Conservation (phyloP, 2,888 invertebrate species). For the Machimus rusticus region DNA sequence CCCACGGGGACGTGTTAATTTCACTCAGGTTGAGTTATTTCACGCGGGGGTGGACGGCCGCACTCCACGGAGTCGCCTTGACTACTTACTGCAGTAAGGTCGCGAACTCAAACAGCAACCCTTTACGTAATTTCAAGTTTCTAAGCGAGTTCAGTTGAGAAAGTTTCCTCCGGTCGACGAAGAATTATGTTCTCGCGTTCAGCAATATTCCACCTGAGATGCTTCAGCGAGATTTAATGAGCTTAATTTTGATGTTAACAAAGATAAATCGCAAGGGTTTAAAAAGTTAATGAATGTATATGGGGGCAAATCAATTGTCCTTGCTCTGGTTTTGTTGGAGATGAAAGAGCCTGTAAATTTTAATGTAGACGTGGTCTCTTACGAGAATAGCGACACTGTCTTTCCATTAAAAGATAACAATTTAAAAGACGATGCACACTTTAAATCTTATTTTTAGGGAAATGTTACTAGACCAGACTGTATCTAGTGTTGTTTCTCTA, state of each 20-base stretch:
- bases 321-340: not conserved
- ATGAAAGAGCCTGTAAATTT: not conserved
- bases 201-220: not conserved
- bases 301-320: not conserved
- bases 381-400: not conserved
- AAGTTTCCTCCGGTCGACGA: not conserved
- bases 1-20: slow-evolving; percentile 30
- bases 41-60: not conserved
- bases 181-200: not conserved
- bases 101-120: not conserved
- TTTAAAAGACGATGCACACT: no score
- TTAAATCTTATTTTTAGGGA: no score
- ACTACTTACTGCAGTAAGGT: not conserved
- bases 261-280: not conserved
- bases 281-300: not conserved
- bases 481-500: no score
- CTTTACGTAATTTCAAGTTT: not conserved
- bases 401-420: not conserved
- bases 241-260: not conserved
- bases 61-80: not conserved
- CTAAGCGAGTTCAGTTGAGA: not conserved
- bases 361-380: not conserved
- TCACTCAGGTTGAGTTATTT: not conserved
- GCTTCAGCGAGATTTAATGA: not conserved
- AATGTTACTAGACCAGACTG: no score